Evolutionary conservation across 2,888 invertebrate species (phyloP).

Genomic region (Eugnorisma glareosa): DNA sequence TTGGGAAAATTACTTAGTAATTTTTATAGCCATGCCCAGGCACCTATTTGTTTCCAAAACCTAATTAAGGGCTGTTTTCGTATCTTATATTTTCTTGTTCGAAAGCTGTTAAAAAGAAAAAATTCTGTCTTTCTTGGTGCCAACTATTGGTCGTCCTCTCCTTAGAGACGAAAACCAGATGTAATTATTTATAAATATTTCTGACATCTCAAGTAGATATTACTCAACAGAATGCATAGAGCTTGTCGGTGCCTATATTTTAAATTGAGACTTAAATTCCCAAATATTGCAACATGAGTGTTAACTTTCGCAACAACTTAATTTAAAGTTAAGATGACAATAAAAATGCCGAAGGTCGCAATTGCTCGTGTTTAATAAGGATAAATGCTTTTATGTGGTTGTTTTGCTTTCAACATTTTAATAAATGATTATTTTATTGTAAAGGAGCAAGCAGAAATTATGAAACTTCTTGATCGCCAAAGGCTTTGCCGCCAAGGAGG

Average conservation of each 20-base stretch:
- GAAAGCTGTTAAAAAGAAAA: neutral
- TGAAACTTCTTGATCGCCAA: neutral
- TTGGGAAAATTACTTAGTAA: neutral
- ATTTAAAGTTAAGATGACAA: slow-evolving; percentile 34
- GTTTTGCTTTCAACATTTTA: slow-evolving; percentile 12
- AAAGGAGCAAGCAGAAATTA: neutral
- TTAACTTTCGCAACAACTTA: slow-evolving; percentile 30
- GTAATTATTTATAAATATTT: slow-evolving; percentile 2
- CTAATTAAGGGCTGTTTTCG: neutral
- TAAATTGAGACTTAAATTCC: slow-evolving; percentile 14
- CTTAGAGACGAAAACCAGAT: neutral
- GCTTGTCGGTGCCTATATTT: neutral
- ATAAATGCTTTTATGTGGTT: slow-evolving; percentile 6
- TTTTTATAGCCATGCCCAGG: neutral
- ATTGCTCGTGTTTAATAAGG: slow-evolving; percentile 21
- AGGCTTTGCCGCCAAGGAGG: neutral
- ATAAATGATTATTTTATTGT: neutral
- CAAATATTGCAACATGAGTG: slow-evolving; percentile 33
- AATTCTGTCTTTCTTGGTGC: neutral
- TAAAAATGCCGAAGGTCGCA: slow-evolving; percentile 25
- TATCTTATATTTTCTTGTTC: neutral
- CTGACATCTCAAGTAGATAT: slow-evolving; percentile 5
- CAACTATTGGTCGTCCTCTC: neutral
- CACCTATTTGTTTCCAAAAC: no score
- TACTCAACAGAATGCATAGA: slow-evolving; percentile 20